These are phyloP conservation scores for Mormoops blainvillei DNA, from an alignment of 2,113 vertebrate species.

Conservation along the genomic window DNA sequence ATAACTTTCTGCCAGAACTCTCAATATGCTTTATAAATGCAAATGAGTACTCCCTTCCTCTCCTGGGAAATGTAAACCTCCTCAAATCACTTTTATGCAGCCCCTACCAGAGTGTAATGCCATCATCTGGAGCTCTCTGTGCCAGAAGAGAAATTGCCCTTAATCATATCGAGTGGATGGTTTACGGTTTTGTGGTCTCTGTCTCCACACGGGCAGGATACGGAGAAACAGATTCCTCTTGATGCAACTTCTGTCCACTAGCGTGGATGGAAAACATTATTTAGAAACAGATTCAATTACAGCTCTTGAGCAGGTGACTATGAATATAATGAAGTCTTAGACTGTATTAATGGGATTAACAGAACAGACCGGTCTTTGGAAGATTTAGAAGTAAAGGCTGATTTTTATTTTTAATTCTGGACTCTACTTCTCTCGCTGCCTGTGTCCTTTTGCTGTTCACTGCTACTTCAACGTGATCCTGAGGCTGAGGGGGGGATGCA, in stretches of 20 bases:
- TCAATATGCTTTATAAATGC: slow-evolving; percentile 77
- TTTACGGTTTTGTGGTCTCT: not conserved
- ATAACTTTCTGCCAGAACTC: slow-evolving; percentile 73
- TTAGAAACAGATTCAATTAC: slow-evolving; percentile 17
- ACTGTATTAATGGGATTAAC: not conserved
- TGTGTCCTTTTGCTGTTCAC: not conserved
- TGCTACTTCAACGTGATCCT: not conserved
- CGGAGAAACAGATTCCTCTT: not conserved
- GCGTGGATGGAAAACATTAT: not conserved
- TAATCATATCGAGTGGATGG: slow-evolving; percentile 33
- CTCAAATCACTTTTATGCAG: slow-evolving; percentile 64
- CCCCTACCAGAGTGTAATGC: slow-evolving; percentile 54
- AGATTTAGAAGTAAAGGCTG: not conserved
- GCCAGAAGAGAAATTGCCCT: slow-evolving; percentile 52
- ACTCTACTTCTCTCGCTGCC: not conserved
- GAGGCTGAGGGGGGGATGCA: not conserved
- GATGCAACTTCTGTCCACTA: not conserved
- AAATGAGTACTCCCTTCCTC: slow-evolving; percentile 65
- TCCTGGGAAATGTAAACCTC: slow-evolving; percentile 66
- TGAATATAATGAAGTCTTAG: not conserved
- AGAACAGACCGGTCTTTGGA: not conserved
- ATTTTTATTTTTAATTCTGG: not conserved
- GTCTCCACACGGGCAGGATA: not conserved
- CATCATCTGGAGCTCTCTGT: slow-evolving; percentile 21
- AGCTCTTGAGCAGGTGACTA: not conserved